A percentile compares a stretch with the other conserved stretches of the same genome.
Evolutionary conservation across 2,888 invertebrate species (phyloP).

Genomic region (Andrena bicolor): DNA sequence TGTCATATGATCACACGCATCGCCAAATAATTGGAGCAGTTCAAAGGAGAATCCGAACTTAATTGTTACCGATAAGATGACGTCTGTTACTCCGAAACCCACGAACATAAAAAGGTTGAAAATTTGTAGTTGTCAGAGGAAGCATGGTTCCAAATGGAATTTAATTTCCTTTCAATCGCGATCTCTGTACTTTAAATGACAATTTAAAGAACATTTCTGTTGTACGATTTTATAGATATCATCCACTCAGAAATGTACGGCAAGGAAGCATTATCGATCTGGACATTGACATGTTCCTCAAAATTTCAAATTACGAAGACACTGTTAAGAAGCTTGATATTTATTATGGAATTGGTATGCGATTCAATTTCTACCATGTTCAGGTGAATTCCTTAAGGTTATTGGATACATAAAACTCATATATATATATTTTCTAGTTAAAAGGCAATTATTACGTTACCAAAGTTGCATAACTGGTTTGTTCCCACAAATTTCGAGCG

Average conservation of each 20-base stretch:
- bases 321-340: slow-evolving; percentile 96
- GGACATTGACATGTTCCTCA: slow-evolving; percentile 92
- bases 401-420: slow-evolving; percentile 4
- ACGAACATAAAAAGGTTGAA: slow-evolving; percentile 55
- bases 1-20: slow-evolving; percentile 12
- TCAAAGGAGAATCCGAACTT: neutral
- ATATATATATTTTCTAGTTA: slow-evolving; percentile 88
- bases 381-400: neutral
- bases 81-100: slow-evolving; percentile 35
- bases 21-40: slow-evolving; percentile 8
- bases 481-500: slow-evolving; percentile 94
- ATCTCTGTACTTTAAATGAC: neutral
- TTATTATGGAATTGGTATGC: slow-evolving; percentile 96
- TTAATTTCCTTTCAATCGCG: slow-evolving; percentile 1
- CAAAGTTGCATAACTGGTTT: slow-evolving; percentile 98
- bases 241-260: slow-evolving; percentile 77
- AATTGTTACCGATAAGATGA: slow-evolving; percentile 51
- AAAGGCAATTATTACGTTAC: slow-evolving; percentile 94
- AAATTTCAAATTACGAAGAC: slow-evolving; percentile 95
- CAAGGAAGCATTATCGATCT: slow-evolving; percentile 92
- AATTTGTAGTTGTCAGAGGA: slow-evolving; percentile 5
- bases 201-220: neutral
- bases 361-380: slow-evolving; percentile 5
- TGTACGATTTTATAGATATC: slow-evolving; percentile 12
- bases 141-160: neutral